Conservation (phyloP, 1,140 invertebrate species). For the Leguminivora glycinivorella region DNA sequence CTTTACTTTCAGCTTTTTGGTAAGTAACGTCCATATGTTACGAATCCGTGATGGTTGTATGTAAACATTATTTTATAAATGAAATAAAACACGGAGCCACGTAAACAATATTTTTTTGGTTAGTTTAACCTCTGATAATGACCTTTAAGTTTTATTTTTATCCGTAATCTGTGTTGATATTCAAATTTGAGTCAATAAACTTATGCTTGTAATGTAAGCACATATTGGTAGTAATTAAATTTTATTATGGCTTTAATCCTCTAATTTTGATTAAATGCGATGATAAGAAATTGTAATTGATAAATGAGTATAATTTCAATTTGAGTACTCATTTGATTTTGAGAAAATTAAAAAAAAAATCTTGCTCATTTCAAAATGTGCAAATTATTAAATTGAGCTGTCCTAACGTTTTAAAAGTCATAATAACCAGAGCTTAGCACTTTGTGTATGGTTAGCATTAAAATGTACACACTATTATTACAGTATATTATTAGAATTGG, state of each 20-base stretch:
- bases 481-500: no score
- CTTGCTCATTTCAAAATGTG: no score
- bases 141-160: not conserved
- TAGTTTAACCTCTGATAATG: no score
- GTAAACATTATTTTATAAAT: constrained; percentile 17
- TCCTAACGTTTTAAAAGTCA: no score
- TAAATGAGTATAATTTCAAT: not conserved
- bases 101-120: not conserved
- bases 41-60: not conserved
- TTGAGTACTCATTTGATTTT: not conserved
- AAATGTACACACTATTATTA: no score
- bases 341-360: not conserved
- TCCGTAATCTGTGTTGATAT: not conserved
- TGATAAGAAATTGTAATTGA: not conserved
- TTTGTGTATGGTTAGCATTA: no score
- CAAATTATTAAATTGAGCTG: no score
- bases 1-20: constrained; percentile 65
- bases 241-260: not conserved
- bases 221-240: not conserved
- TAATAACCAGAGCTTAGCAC: no score
- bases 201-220: not conserved
- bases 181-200: not conserved
- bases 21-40: constrained; percentile 59
- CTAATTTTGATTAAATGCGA: not conserved
- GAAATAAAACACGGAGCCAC: not conserved